These are phyloP conservation scores for Chaetodon trifascialis DNA, from an alignment of 2,113 vertebrate genomes.

Conservation along the genomic window DNA sequence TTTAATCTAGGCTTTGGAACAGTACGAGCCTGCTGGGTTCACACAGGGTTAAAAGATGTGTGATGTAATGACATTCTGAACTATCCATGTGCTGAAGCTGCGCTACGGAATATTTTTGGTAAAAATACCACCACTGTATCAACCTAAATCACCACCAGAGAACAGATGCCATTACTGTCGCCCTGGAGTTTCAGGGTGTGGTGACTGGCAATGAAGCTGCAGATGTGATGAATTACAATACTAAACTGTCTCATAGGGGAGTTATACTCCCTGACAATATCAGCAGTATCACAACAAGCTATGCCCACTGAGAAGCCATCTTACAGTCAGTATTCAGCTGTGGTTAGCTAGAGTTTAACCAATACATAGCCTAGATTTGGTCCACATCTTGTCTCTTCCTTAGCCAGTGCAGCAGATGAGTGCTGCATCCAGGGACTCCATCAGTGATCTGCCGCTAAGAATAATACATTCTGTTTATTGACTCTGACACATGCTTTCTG, in stretches of 20 bases:
- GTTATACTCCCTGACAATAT: not conserved
- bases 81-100: not conserved
- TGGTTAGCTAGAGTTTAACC: not conserved
- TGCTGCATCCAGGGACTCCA: not conserved
- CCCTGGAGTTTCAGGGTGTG: not conserved
- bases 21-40: not conserved
- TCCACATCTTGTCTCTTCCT: not conserved
- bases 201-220: not conserved
- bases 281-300: not conserved
- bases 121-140: not conserved
- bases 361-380: too few species aligned
- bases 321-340: not conserved
- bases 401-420: not conserved
- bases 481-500: too few species aligned
- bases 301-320: not conserved
- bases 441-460: not conserved
- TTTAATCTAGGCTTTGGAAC: conserved; percentile 32
- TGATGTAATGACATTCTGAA: conserved; percentile 5
- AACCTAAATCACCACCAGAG: not conserved
- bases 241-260: not conserved
- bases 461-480: not conserved
- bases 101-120: not conserved
- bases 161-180: not conserved
- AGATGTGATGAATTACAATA: not conserved
- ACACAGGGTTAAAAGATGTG: conserved; percentile 23